A percentile compares a stretch with the other conserved stretches of the same genome.
These are phyloP conservation scores for Bursaphelenchus okinawaensis DNA, from an alignment of 2,888 invertebrate genomes.

Conservation along the genomic window DNA sequence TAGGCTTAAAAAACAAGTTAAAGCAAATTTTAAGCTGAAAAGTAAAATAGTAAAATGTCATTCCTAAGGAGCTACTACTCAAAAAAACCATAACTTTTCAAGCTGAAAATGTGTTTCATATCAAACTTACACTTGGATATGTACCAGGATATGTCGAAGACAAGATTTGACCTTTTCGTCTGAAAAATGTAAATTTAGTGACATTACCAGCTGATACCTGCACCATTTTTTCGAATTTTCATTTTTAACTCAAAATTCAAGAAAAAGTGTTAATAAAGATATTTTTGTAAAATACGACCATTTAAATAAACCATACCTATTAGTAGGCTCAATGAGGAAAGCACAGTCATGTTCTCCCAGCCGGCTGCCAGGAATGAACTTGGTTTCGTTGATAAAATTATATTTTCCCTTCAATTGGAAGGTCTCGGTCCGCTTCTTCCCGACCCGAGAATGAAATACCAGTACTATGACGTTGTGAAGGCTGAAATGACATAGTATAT, in stretches of 20 bases:
- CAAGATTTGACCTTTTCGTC: constrained; percentile 73
- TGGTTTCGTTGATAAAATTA: constrained; percentile 60
- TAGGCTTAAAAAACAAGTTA: too few species aligned
- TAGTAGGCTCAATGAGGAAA: constrained; percentile 42
- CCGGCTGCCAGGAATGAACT: constrained; percentile 45
- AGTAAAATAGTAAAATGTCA: too few species aligned
- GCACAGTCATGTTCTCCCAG: constrained; percentile 33
- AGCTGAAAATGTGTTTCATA: too few species aligned
- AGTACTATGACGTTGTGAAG: constrained; percentile 60
- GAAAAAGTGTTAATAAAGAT: too few species aligned
- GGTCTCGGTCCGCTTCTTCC: constrained; percentile 45
- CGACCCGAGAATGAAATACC: constrained; percentile 60
- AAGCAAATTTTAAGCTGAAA: too few species aligned
- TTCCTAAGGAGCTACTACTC: too few species aligned
- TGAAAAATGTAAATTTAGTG: constrained; percentile 18
- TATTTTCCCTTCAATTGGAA: constrained; percentile 58
- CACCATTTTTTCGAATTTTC: too few species aligned
- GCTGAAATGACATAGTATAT: constrained; percentile 21
- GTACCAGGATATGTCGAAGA: constrained; percentile 98
- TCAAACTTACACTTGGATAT: constrained; percentile 69
- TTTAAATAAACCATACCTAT: constrained; percentile 24
- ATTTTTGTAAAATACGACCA: constrained; percentile 8
- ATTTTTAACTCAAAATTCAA: too few species aligned
- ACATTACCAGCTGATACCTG: too few species aligned
- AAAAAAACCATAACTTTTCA: too few species aligned